A percentile compares a stretch with the other conserved stretches of the same genome.
phyloP scores from a whole-genome alignment of 2,888 invertebrate species.

The Hyles lineata region DNA sequence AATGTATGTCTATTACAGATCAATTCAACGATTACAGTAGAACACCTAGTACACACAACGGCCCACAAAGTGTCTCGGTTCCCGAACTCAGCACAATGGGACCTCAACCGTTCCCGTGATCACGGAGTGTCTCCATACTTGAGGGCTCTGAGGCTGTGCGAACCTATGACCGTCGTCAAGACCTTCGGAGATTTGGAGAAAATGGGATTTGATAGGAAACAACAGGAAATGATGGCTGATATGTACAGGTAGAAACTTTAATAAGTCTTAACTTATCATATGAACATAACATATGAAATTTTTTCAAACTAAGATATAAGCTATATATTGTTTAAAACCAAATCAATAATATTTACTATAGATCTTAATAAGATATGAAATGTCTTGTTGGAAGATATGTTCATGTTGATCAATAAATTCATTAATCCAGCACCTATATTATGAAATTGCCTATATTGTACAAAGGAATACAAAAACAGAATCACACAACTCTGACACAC shows the following conservation, averaged over 20 bases:
- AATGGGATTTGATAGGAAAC: conserved; percentile 82
- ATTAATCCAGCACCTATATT: no score
- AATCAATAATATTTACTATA: no score
- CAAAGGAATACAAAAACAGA: no score
- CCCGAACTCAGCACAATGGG: conserved; percentile 76
- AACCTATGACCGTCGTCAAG: conserved; percentile 78
- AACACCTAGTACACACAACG: conserved; percentile 86
- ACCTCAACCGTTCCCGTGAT: conserved; percentile 87
- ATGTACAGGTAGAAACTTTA: conserved; percentile 86
- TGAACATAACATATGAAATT: no score
- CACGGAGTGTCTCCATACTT: conserved; percentile 92
- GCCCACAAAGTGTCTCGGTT: conserved; percentile 87
- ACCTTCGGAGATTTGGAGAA: conserved; percentile 85
- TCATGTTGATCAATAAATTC: no score
- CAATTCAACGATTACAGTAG: conserved; percentile 85
- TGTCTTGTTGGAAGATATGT: no score
- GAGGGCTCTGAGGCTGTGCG: conserved; percentile 88
- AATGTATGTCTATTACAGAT: conserved; percentile 66
- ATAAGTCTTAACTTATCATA: no score
- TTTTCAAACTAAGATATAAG: no score
- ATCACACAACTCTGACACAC: no score
- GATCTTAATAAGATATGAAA: no score
- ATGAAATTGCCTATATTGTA: no score
- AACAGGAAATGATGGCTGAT: conserved; percentile 86
- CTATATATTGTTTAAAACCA: no score